Conservation (phyloP, 2,797 vertebrate genomes). For the Delichon dasypus region DNA sequence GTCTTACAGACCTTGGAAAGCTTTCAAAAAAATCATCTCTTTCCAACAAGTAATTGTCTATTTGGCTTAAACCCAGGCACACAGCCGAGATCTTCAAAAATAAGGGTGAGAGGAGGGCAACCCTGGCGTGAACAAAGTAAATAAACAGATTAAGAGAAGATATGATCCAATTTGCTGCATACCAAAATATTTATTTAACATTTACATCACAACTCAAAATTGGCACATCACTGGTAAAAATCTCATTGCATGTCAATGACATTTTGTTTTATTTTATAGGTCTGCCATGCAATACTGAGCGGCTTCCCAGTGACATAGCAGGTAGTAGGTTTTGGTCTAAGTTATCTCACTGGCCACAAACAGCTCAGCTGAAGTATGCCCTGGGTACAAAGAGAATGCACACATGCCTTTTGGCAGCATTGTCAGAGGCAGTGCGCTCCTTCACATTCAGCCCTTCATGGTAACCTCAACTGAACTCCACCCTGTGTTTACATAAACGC, state of each 20-base stretch:
- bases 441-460: neutral
- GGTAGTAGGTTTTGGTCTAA: neutral
- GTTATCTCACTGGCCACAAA: neutral
- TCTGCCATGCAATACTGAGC: neutral
- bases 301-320: neutral
- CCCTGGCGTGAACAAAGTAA: constrained; percentile 49
- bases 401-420: neutral
- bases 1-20: constrained; percentile 46
- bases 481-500: neutral
- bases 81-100: constrained; percentile 57
- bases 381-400: neutral
- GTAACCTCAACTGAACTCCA: constrained; percentile 23
- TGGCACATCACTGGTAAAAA: neutral
- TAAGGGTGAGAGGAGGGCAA: constrained; percentile 47
- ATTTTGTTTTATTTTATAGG: neutral
- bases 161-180: constrained; percentile 40
- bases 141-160: constrained; percentile 61
- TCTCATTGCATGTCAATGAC: neutral
- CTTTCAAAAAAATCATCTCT: constrained; percentile 61
- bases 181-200: constrained; percentile 59
- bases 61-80: constrained; percentile 60
- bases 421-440: neutral
- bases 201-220: constrained; percentile 23
- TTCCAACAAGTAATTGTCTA: constrained; percentile 53
- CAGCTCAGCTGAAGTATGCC: neutral